phyloP scores from a whole-genome alignment of 2,888 invertebrate genomes.

The Didymodactylos carnosus region DNA sequence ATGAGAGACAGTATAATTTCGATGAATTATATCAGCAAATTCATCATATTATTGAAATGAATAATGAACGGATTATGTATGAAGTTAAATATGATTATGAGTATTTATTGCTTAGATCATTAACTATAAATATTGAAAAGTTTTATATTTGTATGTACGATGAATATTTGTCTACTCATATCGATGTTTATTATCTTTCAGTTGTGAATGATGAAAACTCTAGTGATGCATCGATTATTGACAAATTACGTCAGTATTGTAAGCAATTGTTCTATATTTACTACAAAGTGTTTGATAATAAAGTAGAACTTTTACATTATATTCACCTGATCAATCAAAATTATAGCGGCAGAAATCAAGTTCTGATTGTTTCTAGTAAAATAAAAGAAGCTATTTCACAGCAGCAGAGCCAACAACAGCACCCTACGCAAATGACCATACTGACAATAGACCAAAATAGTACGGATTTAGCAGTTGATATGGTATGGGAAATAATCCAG shows the following conservation, averaged over 20 bases:
- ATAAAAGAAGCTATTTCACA: too few species aligned
- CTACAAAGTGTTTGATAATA: neutral
- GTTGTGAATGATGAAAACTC: neutral
- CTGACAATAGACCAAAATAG: too few species aligned
- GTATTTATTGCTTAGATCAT: neutral
- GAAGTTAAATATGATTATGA: neutral
- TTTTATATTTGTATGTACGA: neutral
- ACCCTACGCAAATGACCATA: too few species aligned
- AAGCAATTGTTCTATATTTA: neutral
- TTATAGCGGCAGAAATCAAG: too few species aligned
- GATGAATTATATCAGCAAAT: neutral
- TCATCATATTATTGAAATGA: neutral
- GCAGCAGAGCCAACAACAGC: too few species aligned
- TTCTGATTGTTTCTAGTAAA: too few species aligned
- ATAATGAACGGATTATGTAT: neutral
- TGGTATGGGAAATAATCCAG: too few species aligned
- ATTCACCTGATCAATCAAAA: neutral
- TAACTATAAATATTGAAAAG: neutral
- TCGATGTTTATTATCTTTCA: neutral
- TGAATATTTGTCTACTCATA: neutral
- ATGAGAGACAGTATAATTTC: neutral
- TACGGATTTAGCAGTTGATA: too few species aligned
- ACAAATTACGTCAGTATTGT: neutral
- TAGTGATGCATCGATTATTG: neutral
- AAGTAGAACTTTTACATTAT: neutral